These are phyloP conservation scores for Regulus satrapa DNA, from an alignment of 2,113 vertebrate genomes.

Conservation along the genomic window DNA sequence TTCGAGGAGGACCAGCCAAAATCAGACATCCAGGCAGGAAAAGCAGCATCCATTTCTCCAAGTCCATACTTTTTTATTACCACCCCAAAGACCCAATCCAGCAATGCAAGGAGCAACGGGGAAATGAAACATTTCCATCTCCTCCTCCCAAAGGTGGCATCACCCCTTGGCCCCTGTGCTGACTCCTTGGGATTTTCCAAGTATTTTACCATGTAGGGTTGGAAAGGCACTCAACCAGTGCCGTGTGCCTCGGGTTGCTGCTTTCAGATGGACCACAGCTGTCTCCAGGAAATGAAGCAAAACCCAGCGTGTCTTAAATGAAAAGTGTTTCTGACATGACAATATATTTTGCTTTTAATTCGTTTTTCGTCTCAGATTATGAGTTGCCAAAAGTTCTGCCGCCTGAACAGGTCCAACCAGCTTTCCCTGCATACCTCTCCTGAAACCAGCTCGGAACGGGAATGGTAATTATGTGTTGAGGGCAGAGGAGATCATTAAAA, in stretches of 20 bases:
- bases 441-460: neutral
- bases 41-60: neutral
- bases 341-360: neutral
- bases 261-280: neutral
- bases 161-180: neutral
- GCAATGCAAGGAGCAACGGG: neutral
- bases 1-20: neutral
- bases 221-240: neutral
- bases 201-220: neutral
- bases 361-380: neutral
- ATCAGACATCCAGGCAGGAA: neutral
- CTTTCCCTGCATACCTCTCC: conserved; percentile 11
- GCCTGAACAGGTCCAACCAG: conserved; percentile 41
- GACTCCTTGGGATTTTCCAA: neutral
- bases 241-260: neutral
- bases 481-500: conserved; percentile 56
- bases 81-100: neutral
- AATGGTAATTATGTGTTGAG: conserved; percentile 34
- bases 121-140: neutral
- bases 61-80: neutral
- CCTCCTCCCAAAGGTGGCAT: fast-evolving
- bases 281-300: neutral
- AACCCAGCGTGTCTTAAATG: neutral
- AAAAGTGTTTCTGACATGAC: neutral
- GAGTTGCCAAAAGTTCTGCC: conserved; percentile 13